Conservation (phyloP, 2,113 vertebrate species). For the Catharus minimus region DNA sequence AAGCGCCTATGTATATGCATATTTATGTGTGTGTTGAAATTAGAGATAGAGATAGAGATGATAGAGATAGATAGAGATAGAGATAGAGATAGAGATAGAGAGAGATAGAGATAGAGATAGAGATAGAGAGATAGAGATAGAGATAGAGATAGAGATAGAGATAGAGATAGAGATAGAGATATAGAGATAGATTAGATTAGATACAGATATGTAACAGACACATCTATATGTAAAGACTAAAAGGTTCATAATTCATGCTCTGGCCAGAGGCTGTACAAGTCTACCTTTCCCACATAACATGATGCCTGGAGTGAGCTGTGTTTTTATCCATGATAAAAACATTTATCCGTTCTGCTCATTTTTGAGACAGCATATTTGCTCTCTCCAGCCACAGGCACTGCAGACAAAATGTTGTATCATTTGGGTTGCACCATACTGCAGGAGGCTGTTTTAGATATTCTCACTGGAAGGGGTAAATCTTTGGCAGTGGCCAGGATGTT, state of each 20-base stretch:
- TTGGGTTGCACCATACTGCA: background rate
- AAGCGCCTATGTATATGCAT: background rate
- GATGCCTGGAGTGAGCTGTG: background rate
- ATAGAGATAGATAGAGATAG: no score
- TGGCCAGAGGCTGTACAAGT: background rate
- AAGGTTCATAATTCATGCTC: background rate
- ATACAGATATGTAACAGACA: fast-evolving
- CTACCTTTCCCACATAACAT: background rate
- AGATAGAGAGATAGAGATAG: background rate
- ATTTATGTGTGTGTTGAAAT: fast-evolving
- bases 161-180: no score
- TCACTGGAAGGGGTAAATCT: background rate
- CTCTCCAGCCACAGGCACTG: background rate
- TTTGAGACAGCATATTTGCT: background rate
- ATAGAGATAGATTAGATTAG: fast-evolving
- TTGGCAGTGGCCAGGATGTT: background rate
- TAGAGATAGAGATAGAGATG: fast-evolving
- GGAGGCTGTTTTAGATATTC: background rate
- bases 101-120: fast-evolving
- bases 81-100: no score
- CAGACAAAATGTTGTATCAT: background rate
- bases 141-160: fast-evolving
- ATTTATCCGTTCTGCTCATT: background rate
- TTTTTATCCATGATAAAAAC: background rate
- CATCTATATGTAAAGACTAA: background rate